These are phyloP conservation scores for Microtus oregoni DNA, from an alignment of 2,113 vertebrate species.

Conservation along the genomic window DNA sequence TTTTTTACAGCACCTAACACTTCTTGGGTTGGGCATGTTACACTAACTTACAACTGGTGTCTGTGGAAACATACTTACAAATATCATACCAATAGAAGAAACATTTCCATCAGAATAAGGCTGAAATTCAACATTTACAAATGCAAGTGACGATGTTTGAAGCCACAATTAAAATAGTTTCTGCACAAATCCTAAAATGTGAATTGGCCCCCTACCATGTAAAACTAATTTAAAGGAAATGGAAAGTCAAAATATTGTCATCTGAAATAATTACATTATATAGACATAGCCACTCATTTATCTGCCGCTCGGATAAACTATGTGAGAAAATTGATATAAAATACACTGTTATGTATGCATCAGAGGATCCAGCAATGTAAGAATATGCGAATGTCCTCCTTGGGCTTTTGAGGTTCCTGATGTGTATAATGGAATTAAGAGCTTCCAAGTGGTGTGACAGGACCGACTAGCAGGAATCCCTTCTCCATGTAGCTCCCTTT, in stretches of 20 bases:
- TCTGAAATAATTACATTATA: conserved; percentile 71
- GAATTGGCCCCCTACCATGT: conserved; percentile 66
- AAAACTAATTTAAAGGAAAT: conserved; percentile 77
- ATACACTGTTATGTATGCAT: background rate
- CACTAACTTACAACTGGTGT: background rate
- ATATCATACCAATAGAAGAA: conserved; percentile 7
- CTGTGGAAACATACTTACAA: background rate
- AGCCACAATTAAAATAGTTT: conserved; percentile 71
- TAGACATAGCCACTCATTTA: conserved; percentile 57
- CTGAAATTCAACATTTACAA: background rate
- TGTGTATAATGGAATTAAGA: background rate
- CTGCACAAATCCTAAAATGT: conserved; percentile 53
- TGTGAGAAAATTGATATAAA: conserved; percentile 35
- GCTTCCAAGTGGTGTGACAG: background rate
- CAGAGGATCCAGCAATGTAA: background rate
- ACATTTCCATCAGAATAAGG: background rate
- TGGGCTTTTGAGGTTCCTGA: background rate
- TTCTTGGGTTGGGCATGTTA: background rate
- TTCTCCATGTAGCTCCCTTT: background rate
- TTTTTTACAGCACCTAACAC: conserved; percentile 28
- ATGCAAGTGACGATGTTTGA: background rate
- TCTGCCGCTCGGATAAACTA: conserved; percentile 24
- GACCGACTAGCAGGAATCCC: background rate
- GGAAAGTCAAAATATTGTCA: conserved; percentile 73
- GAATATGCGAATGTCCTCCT: background rate